These are phyloP conservation scores for Natator depressus DNA, from an alignment of 2,113 vertebrate genomes.

Conservation along the genomic window DNA sequence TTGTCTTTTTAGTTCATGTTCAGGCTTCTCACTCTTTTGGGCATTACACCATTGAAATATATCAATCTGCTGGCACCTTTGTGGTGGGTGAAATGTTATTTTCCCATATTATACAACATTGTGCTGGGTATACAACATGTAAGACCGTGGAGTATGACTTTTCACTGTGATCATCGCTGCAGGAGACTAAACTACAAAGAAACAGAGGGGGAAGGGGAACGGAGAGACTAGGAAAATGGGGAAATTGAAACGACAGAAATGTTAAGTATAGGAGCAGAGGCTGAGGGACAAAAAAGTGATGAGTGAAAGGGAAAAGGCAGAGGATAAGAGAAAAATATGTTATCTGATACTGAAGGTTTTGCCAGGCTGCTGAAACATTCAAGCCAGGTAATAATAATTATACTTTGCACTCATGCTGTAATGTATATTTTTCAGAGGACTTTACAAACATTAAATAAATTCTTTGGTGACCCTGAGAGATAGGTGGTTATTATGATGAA, in stretches of 20 bases:
- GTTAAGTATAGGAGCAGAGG: not conserved
- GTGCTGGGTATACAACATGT: not conserved
- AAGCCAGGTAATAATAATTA: not conserved
- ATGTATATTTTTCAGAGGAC: not conserved
- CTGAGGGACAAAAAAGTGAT: not conserved
- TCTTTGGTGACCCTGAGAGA: not conserved
- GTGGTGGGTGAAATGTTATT: not conserved
- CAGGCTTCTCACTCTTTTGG: not conserved
- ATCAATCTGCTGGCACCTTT: not conserved
- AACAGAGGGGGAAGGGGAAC: not conserved
- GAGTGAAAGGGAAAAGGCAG: not conserved
- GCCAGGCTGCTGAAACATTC: not conserved
- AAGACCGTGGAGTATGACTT: not conserved
- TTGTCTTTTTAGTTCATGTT: not conserved
- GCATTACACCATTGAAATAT: not conserved
- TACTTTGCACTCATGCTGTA: accelerated
- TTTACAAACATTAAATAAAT: not conserved
- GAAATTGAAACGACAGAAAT: not conserved
- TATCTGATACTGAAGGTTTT: not conserved
- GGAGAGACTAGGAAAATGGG: not conserved
- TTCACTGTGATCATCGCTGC: not conserved
- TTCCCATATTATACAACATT: accelerated
- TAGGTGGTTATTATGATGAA: not conserved
- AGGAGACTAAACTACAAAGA: not conserved
- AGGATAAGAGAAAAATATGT: accelerated